A percentile compares a stretch with the other conserved stretches of the same genome.
phyloP scores from a whole-genome alignment of 2,888 invertebrate genomes.

The Zaprionus obscuricornis region DNA sequence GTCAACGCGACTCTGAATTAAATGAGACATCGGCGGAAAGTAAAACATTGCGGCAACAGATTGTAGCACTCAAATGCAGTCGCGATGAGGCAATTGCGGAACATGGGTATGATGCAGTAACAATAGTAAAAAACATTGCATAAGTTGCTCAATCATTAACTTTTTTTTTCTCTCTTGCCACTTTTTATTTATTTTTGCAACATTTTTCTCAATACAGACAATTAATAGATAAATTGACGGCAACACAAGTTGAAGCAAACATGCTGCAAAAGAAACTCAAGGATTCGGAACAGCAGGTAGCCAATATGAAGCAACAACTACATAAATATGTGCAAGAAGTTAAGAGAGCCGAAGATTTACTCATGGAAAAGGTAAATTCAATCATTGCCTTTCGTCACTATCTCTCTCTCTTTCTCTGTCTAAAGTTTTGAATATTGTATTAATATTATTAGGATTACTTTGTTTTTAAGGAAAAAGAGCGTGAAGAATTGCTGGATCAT shows the following conservation, averaged over 20 bases:
- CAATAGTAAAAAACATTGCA: constrained; percentile 35
- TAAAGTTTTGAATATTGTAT: constrained; percentile 11
- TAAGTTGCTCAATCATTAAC: constrained; percentile 1
- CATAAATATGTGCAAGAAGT: constrained; percentile 93
- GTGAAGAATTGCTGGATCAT: constrained; percentile 91
- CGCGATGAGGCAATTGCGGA: constrained; percentile 82
- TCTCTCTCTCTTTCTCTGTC: too few species aligned
- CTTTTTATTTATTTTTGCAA: constrained; percentile 26
- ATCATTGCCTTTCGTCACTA: neutral
- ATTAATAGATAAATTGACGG: constrained; percentile 89
- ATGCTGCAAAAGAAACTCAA: constrained; percentile 88
- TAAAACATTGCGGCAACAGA: constrained; percentile 81
- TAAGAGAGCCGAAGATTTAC: constrained; percentile 90
- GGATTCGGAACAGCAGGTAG: constrained; percentile 88
- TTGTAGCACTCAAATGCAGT: constrained; percentile 78
- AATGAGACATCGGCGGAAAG: constrained; percentile 81
- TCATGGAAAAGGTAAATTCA: constrained; percentile 86
- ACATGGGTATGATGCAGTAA: constrained; percentile 76
- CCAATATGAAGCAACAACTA: constrained; percentile 89
- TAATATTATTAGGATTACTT: constrained; percentile 47
- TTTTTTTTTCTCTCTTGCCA: constrained; percentile 15
- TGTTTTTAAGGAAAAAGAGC: constrained; percentile 88
- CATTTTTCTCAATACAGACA: constrained; percentile 84
- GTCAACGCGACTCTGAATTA: constrained; percentile 79
- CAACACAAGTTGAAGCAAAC: constrained; percentile 86